Evolutionary conservation across 1,140 invertebrate species (phyloP).

Genomic region (Platyscapa corneri): DNA sequence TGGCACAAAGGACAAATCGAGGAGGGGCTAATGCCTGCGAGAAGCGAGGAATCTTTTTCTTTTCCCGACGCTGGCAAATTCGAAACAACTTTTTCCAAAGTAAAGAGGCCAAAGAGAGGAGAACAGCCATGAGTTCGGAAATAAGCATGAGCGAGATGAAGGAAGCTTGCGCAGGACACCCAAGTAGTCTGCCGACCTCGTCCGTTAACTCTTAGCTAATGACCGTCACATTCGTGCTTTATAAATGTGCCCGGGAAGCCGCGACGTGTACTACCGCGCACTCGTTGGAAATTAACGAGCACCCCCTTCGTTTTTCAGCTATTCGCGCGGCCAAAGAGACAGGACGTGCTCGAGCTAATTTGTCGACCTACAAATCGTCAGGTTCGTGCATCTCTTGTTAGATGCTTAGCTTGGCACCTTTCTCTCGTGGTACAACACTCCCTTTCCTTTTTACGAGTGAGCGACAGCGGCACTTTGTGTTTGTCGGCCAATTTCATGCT

Average conservation of each 20-base stretch:
- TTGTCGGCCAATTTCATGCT: not conserved
- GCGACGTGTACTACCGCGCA: not conserved
- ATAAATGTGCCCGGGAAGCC: not conserved
- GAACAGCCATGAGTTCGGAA: not conserved
- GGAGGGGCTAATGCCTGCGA: not conserved
- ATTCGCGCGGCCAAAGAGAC: not conserved
- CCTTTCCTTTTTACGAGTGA: not conserved
- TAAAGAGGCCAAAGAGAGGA: not conserved
- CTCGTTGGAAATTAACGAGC: not conserved
- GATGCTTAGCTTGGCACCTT: not conserved
- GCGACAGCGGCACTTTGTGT: not conserved
- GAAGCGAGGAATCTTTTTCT: not conserved
- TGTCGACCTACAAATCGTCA: slow-evolving; percentile 28
- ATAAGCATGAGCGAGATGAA: not conserved
- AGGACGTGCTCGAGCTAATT: not conserved
- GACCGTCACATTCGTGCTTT: not conserved
- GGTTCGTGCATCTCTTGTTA: not conserved
- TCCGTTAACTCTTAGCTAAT: too few species aligned
- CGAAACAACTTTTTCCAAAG: not conserved
- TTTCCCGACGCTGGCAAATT: not conserved
- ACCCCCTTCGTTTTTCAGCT: not conserved
- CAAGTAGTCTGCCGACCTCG: not conserved
- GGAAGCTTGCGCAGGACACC: not conserved
- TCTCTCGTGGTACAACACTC: not conserved
- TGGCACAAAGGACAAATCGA: not conserved